Evolutionary conservation across 2,888 invertebrate species (phyloP).

Genomic region (Drosophila sordidapex): DNA sequence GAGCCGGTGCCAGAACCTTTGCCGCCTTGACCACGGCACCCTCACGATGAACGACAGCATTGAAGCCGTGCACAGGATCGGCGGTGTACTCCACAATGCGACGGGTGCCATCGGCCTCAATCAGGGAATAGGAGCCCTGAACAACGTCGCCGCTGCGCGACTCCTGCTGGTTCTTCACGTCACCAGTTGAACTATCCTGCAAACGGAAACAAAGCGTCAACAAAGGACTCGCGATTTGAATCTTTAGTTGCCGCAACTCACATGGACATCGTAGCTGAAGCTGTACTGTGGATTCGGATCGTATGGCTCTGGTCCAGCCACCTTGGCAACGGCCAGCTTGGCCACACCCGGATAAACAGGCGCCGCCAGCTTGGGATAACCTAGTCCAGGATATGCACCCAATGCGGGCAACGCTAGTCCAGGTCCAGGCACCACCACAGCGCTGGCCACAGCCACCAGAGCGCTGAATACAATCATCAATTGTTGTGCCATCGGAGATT

Average conservation of each 20-base stretch:
- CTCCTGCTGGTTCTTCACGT: constrained; percentile 86
- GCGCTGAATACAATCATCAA: constrained; percentile 81
- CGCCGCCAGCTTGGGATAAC: constrained; percentile 62
- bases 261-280: constrained; percentile 86
- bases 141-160: constrained; percentile 86
- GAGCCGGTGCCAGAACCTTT: constrained; percentile 77
- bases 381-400: constrained; percentile 62
- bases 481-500: constrained; percentile 82
- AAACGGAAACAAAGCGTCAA: background rate
- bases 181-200: constrained; percentile 86
- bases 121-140: constrained; percentile 86
- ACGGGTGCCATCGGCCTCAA: constrained; percentile 87
- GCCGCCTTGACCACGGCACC: constrained; percentile 85
- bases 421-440: constrained; percentile 82
- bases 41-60: constrained; percentile 86
- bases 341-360: constrained; percentile 71
- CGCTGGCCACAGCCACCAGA: constrained; percentile 75
- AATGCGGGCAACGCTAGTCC: constrained; percentile 59
- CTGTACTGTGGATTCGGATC: constrained; percentile 87
- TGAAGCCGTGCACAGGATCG: constrained; percentile 87
- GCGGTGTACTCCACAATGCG: constrained; percentile 87
- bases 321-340: constrained; percentile 79
- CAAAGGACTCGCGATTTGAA: background rate
- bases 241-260: constrained; percentile 39
- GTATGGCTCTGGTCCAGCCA: constrained; percentile 81